These are phyloP conservation scores for Zonotrichia leucophrys DNA, from an alignment of 2,113 vertebrate species.

Conservation along the genomic window DNA sequence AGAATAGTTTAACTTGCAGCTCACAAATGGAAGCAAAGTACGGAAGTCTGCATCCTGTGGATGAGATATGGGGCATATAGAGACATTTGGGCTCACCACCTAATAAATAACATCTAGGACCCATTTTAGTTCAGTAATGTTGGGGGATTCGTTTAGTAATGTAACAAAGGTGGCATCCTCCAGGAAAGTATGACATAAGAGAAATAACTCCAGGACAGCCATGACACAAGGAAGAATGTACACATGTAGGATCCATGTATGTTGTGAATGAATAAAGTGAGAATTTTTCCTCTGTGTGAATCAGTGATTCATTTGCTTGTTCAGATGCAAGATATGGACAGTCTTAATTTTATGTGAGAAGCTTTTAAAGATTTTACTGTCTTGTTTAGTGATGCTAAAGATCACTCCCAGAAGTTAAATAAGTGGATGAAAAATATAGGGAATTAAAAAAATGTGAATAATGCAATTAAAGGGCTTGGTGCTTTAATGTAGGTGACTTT, in stretches of 20 bases:
- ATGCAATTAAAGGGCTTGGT: neutral
- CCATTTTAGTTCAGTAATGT: neutral
- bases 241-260: rapidly evolving
- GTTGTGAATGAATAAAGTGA: neutral
- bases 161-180: neutral
- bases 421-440: neutral
- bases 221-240: rapidly evolving
- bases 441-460: neutral
- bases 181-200: neutral
- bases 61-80: neutral
- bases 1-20: neutral
- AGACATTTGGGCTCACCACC: neutral
- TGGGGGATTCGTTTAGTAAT: neutral
- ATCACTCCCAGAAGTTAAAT: neutral
- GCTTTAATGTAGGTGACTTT: neutral
- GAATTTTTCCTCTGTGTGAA: neutral
- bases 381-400: neutral
- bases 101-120: neutral
- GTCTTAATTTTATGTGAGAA: neutral
- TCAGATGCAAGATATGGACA: neutral
- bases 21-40: neutral
- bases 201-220: neutral
- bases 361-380: neutral
- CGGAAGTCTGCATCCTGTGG: neutral
- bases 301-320: neutral